Evolutionary conservation across 2,113 vertebrate species (phyloP).

Genomic region (Dromiciops gliroides): DNA sequence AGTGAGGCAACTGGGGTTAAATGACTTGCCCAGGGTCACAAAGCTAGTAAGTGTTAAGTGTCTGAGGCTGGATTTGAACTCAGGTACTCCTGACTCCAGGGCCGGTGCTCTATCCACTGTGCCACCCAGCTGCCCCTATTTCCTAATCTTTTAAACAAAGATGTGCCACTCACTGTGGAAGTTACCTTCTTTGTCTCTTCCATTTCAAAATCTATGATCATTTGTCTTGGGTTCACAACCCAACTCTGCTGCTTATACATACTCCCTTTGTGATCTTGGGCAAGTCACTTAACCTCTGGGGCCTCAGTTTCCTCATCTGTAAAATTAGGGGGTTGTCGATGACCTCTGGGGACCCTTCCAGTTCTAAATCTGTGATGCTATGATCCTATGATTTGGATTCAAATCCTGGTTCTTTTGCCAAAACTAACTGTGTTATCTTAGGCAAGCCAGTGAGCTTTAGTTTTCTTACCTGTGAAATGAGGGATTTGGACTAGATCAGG

Average conservation of each 20-base stretch:
- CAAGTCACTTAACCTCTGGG: neutral
- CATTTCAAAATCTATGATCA: neutral
- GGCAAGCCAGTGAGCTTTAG: neutral
- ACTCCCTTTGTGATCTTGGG: too few species aligned
- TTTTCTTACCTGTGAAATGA: neutral
- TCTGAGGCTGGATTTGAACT: too few species aligned
- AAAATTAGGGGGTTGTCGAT: neutral
- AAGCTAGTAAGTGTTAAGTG: too few species aligned
- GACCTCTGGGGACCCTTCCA: too few species aligned
- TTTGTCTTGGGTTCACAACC: neutral
- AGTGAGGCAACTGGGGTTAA: too few species aligned
- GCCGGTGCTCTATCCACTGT: too few species aligned
- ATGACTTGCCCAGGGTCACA: too few species aligned
- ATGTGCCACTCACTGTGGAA: too few species aligned
- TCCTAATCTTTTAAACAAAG: neutral
- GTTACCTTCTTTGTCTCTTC: neutral
- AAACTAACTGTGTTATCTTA: neutral
- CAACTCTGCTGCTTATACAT: neutral
- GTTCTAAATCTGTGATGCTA: neutral
- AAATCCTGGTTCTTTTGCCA: neutral
- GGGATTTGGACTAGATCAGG: neutral
- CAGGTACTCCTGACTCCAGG: too few species aligned
- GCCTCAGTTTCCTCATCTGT: too few species aligned
- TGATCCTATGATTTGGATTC: neutral
- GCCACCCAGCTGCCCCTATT: too few species aligned